Evolutionary conservation across 2,888 invertebrate species (phyloP).

Genomic region (Microplitis manilae): DNA sequence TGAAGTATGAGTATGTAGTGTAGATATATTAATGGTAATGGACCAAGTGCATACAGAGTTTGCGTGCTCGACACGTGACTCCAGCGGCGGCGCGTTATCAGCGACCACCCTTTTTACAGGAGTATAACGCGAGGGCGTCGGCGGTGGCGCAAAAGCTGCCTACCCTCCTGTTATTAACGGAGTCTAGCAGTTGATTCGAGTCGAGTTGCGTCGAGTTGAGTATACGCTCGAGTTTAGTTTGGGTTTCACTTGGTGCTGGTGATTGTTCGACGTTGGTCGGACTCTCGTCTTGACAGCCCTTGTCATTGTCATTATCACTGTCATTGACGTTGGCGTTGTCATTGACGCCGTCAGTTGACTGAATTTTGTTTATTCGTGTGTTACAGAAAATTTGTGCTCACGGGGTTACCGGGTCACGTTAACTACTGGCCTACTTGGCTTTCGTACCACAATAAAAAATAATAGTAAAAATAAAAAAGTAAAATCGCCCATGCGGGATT

Average conservation of each 20-base stretch:
- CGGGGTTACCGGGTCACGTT: constrained; percentile 40
- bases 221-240: not conserved
- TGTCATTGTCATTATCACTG: constrained; percentile 33
- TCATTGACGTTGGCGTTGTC: constrained; percentile 17
- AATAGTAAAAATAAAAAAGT: not conserved
- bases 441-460: not conserved
- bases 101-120: constrained; percentile 40
- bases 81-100: constrained; percentile 49
- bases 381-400: not conserved
- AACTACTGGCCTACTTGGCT: constrained; percentile 13
- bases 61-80: constrained; percentile 53
- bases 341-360: not conserved
- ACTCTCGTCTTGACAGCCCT: not conserved
- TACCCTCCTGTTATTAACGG: constrained; percentile 41
- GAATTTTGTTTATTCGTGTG: not conserved
- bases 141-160: constrained; percentile 44
- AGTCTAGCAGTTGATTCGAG: constrained; percentile 24
- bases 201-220: not conserved
- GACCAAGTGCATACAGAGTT: constrained; percentile 49
- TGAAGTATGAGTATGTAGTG: not conserved
- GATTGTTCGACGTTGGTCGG: constrained; percentile 28
- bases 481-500: not conserved
- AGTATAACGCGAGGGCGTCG: constrained; percentile 48
- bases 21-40: constrained; percentile 36
- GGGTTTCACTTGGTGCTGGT: constrained; percentile 8